Evolutionary conservation across 2,797 vertebrate species (phyloP).

Genomic region (Galago senegalensis): DNA sequence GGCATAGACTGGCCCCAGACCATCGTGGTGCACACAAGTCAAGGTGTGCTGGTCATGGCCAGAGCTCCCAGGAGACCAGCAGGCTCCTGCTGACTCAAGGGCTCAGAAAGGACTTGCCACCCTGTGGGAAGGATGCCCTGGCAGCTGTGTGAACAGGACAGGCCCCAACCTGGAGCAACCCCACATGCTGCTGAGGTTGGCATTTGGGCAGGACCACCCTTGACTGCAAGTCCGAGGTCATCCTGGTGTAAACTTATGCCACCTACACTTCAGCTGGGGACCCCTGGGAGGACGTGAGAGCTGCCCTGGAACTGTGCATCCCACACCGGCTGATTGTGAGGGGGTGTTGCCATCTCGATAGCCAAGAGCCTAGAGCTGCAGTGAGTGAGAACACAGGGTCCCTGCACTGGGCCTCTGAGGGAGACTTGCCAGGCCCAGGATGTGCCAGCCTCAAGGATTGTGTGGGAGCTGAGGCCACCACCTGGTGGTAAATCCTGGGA

Average conservation of each 20-base stretch:
- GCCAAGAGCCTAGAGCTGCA: too few relatives aligned
- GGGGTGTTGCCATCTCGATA: too few relatives aligned
- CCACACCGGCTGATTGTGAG: too few relatives aligned
- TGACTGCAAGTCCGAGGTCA: rapidly evolving
- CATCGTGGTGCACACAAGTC: too few relatives aligned
- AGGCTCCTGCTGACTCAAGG: neutral
- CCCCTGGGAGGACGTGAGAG: rapidly evolving
- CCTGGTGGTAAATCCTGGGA: neutral
- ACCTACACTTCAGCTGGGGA: too few relatives aligned
- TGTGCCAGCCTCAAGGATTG: rapidly evolving
- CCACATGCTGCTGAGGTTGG: neutral
- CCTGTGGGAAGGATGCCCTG: neutral
- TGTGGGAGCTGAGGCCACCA: neutral
- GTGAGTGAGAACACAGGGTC: neutral
- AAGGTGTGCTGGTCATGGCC: too few relatives aligned
- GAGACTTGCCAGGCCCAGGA: too few relatives aligned
- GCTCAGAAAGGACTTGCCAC: neutral
- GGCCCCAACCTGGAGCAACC: neutral
- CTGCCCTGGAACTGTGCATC: neutral
- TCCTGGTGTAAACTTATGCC: rapidly evolving
- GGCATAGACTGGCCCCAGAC: neutral
- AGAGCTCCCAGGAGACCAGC: neutral
- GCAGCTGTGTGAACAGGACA: neutral
- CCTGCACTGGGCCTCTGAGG: neutral
- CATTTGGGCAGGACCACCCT: neutral